Evolutionary conservation across 2,113 vertebrate genomes (phyloP).

Genomic region (Charadrius vociferus): DNA sequence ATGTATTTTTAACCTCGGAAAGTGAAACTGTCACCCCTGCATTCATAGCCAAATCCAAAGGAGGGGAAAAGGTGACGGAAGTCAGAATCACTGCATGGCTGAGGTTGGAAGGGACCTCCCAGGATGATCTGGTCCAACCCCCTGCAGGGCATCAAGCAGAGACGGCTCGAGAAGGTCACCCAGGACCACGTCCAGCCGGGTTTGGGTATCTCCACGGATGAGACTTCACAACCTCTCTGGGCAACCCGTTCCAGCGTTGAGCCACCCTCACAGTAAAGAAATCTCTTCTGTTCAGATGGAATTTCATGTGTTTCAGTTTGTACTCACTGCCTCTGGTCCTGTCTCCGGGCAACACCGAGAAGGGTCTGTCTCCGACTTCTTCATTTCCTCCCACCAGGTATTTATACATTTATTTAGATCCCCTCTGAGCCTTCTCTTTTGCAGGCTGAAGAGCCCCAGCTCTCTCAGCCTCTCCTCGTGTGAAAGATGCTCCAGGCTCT

Average conservation of each 20-base stretch:
- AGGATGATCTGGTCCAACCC: background rate
- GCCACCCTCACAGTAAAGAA: background rate
- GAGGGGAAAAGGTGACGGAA: background rate
- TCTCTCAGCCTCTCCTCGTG: background rate
- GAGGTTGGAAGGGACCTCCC: background rate
- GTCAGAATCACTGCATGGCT: background rate
- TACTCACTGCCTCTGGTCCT: background rate
- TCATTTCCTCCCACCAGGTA: background rate
- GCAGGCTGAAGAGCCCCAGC: background rate
- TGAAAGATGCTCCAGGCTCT: background rate
- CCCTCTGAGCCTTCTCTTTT: background rate
- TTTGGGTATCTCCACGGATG: background rate
- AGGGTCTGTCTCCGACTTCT: background rate
- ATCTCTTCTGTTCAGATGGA: background rate
- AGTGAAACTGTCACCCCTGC: background rate
- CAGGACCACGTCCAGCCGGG: fast-evolving
- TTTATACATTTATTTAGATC: background rate
- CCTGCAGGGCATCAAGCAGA: background rate
- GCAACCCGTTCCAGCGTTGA: background rate
- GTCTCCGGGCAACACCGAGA: background rate
- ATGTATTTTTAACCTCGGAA: background rate
- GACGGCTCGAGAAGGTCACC: background rate
- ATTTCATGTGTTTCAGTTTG: background rate
- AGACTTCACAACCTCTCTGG: background rate
- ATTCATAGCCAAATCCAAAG: background rate